A percentile compares a stretch with the other conserved stretches of the same genome.
Conservation (phyloP, 2,888 invertebrate species). For the Chouioia cunea region DNA sequence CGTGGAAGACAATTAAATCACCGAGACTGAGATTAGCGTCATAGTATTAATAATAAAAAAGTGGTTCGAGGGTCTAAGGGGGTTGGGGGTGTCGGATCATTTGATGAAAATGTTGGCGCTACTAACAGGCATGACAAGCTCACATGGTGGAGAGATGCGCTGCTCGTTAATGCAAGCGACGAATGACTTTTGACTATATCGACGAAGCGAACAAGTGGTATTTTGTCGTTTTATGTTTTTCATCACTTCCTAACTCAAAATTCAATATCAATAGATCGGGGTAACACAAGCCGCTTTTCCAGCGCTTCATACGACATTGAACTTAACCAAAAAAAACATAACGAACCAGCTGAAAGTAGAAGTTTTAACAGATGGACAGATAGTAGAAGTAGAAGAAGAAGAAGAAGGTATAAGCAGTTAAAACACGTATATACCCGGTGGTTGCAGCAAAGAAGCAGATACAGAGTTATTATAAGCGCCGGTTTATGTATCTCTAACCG, state of each 20-base stretch:
- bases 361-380: neutral
- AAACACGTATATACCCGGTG: neutral
- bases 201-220: slow-evolving; percentile 34
- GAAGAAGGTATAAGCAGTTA: slow-evolving; percentile 20
- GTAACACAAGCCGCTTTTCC: neutral
- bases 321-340: neutral
- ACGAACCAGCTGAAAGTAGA: neutral
- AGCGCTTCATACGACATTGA: slow-evolving; percentile 1
- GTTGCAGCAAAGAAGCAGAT: neutral
- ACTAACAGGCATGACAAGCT: too few relatives aligned
- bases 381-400: slow-evolving; percentile 9
- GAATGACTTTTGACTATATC: slow-evolving; percentile 7
- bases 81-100: too few relatives aligned
- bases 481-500: slow-evolving; percentile 69
- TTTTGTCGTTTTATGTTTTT: neutral
- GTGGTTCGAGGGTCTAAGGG: too few relatives aligned
- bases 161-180: slow-evolving; percentile 36
- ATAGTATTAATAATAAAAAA: neutral
- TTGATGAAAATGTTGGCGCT: too few relatives aligned
- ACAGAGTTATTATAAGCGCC: neutral
- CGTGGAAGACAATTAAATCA: slow-evolving; percentile 18
- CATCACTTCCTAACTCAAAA: too few relatives aligned
- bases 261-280: too few relatives aligned
- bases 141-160: too few relatives aligned
- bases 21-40: slow-evolving; percentile 14